A percentile compares a stretch with the other conserved stretches of the same genome.
Conservation (phyloP, 2,888 invertebrate species). For the Cephus nigrinus region DNA sequence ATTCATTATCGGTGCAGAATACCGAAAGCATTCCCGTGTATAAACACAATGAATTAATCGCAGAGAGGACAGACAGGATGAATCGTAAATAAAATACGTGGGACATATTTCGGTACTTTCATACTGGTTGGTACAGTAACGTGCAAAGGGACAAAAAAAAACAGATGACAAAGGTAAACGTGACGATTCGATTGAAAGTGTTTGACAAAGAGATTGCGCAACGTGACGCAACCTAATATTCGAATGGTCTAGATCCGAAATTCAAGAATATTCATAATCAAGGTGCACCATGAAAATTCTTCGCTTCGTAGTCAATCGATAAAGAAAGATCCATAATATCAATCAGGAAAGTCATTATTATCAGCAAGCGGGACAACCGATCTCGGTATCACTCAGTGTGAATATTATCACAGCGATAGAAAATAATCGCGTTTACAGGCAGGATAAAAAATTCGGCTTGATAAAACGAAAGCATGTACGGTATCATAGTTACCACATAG, state of each 20-base stretch:
- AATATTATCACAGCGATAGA: neutral
- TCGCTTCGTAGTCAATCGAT: too few species aligned
- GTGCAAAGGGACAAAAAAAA: neutral
- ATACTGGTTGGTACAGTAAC: neutral
- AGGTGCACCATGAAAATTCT: too few species aligned
- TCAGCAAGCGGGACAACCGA: neutral
- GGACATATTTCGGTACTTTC: neutral
- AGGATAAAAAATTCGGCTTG: neutral
- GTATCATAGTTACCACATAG: slow-evolving; percentile 59
- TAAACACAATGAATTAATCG: neutral
- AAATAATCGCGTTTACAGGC: neutral
- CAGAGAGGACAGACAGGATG: neutral
- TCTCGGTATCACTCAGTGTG: neutral
- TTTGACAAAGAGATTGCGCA: neutral
- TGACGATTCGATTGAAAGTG: neutral
- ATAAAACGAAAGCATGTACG: slow-evolving; percentile 26
- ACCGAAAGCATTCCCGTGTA: slow-evolving; percentile 3
- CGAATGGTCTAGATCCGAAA: neutral
- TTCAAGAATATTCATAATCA: neutral
- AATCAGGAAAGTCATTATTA: neutral
- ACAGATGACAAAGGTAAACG: neutral
- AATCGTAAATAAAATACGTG: neutral
- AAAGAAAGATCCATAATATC: neutral
- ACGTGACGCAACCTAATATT: neutral
- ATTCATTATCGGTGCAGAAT: slow-evolving; percentile 32